Base-by-base conservation (phyloP, 2,113 vertebrate genomes). In the Lasiurus borealis region DNA sequence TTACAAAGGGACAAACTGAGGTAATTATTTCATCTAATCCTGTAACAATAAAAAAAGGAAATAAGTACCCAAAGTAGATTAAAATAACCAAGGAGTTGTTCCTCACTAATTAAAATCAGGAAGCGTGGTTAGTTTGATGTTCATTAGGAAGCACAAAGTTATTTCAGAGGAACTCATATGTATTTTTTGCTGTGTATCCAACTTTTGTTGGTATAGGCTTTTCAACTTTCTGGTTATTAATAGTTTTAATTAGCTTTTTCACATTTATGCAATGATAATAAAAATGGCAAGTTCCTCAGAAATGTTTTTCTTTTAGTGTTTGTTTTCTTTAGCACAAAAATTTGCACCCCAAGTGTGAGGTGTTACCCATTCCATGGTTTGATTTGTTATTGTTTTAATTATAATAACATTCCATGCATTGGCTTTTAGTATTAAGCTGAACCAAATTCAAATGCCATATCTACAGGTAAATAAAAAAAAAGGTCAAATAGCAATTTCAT, bases 171-270 rank as follows among this genome's bases (percentile, higher is more conserved):
- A 59, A 88, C 34, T 77, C 46, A 6, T 36, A 5, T 36, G 44
- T 59, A 80, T 13, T 57, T 87, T 91, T 87, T 88, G 27, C 54
- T 87, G 14, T 95, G 80, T 82, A 88, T 71, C 27, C 66, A 95
- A 82, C 62, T 64, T 93, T 89, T 16, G 16, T 48, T 73, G 68
- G 21, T 77, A 57, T 15, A 89, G 46, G 40, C 36, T 91, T 73
- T 93, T 87, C 15, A 83, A 57, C 62, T 93, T 81, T 94, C 40
- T 90, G 27, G 81, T 95, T 95, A 94, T 92, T 92, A 95, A 85
- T 85, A 88, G 62, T 52, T 96, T 94, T 95, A 96, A 96, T 96
- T 92, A 94, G 62, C 29, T 85, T 95, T 97, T 95, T 40, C 88
- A 93, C 77, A 93, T 73, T 93, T 78, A 68, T 29, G 12, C 8